These are phyloP conservation scores for Onthophagus sagittarius DNA, from an alignment of 2,888 invertebrate genomes.

Conservation along the genomic window DNA sequence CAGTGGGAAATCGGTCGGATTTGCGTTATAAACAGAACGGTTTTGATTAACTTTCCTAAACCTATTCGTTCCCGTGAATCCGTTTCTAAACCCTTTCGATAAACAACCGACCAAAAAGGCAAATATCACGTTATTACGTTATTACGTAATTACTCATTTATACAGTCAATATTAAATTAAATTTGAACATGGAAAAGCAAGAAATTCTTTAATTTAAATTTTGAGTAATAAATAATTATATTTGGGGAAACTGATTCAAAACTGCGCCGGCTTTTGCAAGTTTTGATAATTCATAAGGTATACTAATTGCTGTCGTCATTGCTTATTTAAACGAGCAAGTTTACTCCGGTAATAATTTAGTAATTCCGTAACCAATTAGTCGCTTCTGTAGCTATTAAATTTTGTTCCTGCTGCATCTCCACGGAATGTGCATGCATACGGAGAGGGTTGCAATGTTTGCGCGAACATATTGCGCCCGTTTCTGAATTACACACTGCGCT, in stretches of 20 bases:
- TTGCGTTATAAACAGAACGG: neutral
- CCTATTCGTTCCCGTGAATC: neutral
- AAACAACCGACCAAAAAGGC: no score
- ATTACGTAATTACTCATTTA: no score
- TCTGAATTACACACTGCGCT: constrained; percentile 34
- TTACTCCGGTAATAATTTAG: constrained; percentile 15
- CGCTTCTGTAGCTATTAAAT: constrained; percentile 3
- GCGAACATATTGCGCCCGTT: constrained; percentile 19
- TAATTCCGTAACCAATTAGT: constrained; percentile 16
- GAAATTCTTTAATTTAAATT: no score
- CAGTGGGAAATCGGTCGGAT: neutral
- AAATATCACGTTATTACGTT: no score
- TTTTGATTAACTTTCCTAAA: neutral
- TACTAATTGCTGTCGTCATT: constrained; percentile 6
- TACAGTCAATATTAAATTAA: no score
- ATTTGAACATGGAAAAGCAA: no score
- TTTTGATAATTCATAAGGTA: constrained; percentile 8
- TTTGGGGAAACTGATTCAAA: neutral
- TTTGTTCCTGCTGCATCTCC: constrained; percentile 6
- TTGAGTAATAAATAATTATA: no score
- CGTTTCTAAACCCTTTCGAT: no score
- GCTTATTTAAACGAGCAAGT: constrained; percentile 10
- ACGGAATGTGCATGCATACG: neutral
- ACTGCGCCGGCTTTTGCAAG: neutral
- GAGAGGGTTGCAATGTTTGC: neutral